These are phyloP conservation scores for Coregonus ussuriensis DNA, from an alignment of 2,797 vertebrate species.

Conservation along the genomic window DNA sequence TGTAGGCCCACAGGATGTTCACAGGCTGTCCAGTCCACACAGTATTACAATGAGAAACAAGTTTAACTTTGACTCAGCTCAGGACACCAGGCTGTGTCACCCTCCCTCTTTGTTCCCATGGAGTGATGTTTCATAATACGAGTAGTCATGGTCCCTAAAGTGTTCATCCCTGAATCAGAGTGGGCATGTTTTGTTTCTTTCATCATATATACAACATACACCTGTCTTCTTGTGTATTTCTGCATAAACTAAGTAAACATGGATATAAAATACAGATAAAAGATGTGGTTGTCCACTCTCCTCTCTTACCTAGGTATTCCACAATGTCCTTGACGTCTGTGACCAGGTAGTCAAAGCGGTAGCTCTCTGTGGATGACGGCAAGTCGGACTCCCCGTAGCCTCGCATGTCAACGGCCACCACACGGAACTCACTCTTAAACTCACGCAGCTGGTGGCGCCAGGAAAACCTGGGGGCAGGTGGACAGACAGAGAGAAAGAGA, in stretches of 20 bases:
- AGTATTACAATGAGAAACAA: conserved; percentile 37
- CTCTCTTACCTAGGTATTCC: conserved; percentile 89
- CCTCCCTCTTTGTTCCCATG: neutral
- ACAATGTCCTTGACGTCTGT: conserved; percentile 95
- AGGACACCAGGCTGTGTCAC: conserved; percentile 19
- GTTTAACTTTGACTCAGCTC: conserved; percentile 46
- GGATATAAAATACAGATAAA: neutral
- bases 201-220: neutral
- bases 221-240: neutral
- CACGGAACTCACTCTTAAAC: conserved; percentile 97
- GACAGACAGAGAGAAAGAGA: conserved; percentile 11
- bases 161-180: conserved; percentile 2
- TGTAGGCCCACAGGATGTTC: conserved; percentile 39
- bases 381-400: conserved; percentile 97
- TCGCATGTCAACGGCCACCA: conserved; percentile 95
- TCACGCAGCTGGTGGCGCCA: conserved; percentile 97
- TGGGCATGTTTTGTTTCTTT: neutral
- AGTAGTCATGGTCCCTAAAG: neutral
- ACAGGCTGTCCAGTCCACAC: conserved; percentile 34
- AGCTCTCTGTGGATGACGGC: conserved; percentile 84
- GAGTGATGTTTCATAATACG: neutral
- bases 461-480: conserved; percentile 83
- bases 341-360: conserved; percentile 89
- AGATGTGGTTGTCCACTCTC: neutral
- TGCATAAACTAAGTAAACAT: neutral